Base-by-base conservation (phyloP, 2,797 vertebrate genomes). In the Dipus sagitta region DNA sequence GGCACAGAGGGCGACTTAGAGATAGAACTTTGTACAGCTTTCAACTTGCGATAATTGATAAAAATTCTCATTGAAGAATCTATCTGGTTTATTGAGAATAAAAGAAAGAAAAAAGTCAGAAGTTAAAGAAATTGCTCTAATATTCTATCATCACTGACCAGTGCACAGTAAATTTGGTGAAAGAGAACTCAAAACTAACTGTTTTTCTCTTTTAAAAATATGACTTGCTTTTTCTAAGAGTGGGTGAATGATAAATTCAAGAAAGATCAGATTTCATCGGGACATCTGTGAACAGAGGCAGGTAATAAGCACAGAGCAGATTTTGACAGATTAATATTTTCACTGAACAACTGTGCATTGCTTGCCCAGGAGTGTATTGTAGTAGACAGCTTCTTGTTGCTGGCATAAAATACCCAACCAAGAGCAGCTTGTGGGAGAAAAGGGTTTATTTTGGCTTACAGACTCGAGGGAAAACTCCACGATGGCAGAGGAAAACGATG, bases 41-140 rank as follows among this genome's bases (percentile, higher is more conserved):
- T 95, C 38, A 72, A 68, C 42, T 80, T 88, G 95, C 34, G 75
- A 20, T 72, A 71, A 92, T 24, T 81, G 60, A 91, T 83, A 24
- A 58, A 70, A 80, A 74, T 82, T 54, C 62, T 81, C 60, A 12
- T 11, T 62, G 62, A 24, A 23, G 1, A 71, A 26, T 26, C 79
- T 20, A 77, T 72, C 17, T 82, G 30, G 30, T 64, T 76, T 75
- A 60, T 2, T 42, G 82, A 83, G 26, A 38, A 38, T 38, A 38
- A 6, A 38, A 38, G 6, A 38, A 38, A 6, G 6, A 38, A 90
- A 54, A 88, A 88, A 80, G 68, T 67, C 24, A 70, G 30, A 80
- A 91, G 26, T 83, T 76, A 93, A 76, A 86, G 34, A 72, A 68
- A 82, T 17, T 28, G 1, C 72, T 23, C 68, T 52, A 67, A 26